A percentile compares a stretch with the other conserved stretches of the same genome.
phyloP scores from a whole-genome alignment of 2,113 vertebrate genomes.

The Ornithorhynchus anatinus region DNA sequence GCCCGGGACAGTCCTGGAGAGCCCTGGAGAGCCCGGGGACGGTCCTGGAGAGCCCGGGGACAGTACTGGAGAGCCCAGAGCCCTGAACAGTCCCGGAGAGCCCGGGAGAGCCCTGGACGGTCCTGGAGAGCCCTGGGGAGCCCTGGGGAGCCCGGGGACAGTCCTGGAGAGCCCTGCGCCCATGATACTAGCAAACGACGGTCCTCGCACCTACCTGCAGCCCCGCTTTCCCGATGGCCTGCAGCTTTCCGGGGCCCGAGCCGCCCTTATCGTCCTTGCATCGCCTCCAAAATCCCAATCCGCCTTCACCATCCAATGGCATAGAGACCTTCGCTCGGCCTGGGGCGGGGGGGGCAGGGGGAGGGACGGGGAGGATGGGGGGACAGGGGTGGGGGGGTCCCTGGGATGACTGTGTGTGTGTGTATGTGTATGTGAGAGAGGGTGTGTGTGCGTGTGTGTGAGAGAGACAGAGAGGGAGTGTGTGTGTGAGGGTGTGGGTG shows the following conservation, averaged over 20 bases:
- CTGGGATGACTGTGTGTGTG: slow-evolving; percentile 4
- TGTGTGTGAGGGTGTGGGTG: not conserved
- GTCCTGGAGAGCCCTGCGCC: not conserved
- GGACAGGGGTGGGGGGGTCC: slow-evolving; percentile 38
- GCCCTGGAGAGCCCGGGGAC: too few species aligned
- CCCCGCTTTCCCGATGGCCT: slow-evolving; percentile 68
- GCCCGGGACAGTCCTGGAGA: not conserved
- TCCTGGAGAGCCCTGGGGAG: not conserved
- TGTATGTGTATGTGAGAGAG: not conserved
- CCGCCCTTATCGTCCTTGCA: slow-evolving; percentile 76
- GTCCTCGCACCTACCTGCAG: slow-evolving; percentile 72
- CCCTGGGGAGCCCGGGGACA: too few species aligned
- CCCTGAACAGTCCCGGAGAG: not conserved
- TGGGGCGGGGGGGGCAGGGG: too few species aligned
- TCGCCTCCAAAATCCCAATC: slow-evolving; percentile 73
- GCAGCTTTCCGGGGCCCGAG: slow-evolving; percentile 57
- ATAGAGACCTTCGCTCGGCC: slow-evolving; percentile 36
- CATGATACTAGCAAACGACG: not conserved
- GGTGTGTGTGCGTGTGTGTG: not conserved
- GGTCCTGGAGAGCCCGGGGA: not conserved
- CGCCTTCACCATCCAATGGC: slow-evolving; percentile 60
- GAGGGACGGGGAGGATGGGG: too few species aligned
- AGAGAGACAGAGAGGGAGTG: not conserved
- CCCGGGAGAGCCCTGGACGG: too few species aligned
- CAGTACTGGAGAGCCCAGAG: not conserved